A percentile compares a stretch with the other conserved stretches of the same genome.
Conservation (phyloP, 2,888 invertebrate genomes). For the Myopa testacea region DNA sequence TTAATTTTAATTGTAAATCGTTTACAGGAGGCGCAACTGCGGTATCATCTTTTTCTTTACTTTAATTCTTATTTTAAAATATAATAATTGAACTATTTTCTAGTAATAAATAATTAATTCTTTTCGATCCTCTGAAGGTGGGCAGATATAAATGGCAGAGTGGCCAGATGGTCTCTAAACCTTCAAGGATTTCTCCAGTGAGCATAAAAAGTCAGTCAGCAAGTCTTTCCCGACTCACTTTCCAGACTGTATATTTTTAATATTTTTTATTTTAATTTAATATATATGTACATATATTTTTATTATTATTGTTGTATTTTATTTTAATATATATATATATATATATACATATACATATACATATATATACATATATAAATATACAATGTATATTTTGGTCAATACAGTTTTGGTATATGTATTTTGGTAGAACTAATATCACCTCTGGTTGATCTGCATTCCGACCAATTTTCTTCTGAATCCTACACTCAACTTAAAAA, state of each 20-base stretch:
- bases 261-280: not conserved
- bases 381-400: no score
- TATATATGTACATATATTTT: no score
- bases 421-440: slow-evolving; percentile 4
- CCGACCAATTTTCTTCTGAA: slow-evolving; percentile 1
- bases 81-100: no score
- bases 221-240: slow-evolving; percentile 28
- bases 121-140: slow-evolving; percentile 3
- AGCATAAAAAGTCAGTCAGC: slow-evolving; percentile 18
- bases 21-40: slow-evolving; percentile 39
- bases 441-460: slow-evolving; percentile 19
- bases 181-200: slow-evolving; percentile 30
- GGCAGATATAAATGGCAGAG: slow-evolving; percentile 16
- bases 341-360: no score
- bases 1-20: no score
- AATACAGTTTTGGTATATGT: no score
- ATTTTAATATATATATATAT: no score
- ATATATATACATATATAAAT: no score
- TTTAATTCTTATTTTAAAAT: no score
- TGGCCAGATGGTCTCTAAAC: slow-evolving; percentile 20
- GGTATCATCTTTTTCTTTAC: no score
- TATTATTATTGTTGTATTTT: no score
- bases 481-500: not conserved
- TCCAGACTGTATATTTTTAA: not conserved
- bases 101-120: no score